Base-by-base conservation (phyloP, 1,140 invertebrate genomes). In the Drosophila rufa region DNA sequence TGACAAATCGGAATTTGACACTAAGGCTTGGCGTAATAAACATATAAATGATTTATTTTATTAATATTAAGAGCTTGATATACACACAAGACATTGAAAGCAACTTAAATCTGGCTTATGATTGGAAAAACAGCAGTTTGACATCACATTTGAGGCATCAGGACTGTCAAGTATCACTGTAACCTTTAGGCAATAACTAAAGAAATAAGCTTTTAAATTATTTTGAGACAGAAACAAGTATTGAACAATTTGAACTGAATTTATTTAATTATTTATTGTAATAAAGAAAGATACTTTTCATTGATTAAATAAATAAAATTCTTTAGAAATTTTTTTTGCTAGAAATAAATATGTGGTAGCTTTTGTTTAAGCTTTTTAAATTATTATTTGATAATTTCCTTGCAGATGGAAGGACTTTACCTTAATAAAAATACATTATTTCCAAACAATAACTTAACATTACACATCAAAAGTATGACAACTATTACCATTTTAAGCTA, bases 1-100 rank as follows among this genome's bases (percentile, higher is more conserved):
- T 30, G 22, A 22, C 64, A 71, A 66, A 71, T 46, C 8, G 30
- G 38, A 30, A 17, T 71, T 27, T 73, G 67, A 71, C 67, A 73
- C 8, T 22, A 25, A 12, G 14, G 6, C 53, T 45, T 38, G 0
- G 27, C 17, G 11, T n/a, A 38, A 17, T 15, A 11, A 51, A 14
- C 27, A 56, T 19, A 38, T 25, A 19, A 25, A 19, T 36, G 9
- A 4, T 36, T 36, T 36, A 36, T 12, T 38, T 55, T 8, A 9
- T 22, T 15, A 3, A 55, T 55, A 11, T 15, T 22, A 6, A 55
- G 22, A 14, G 14, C 33, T 55, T 38, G 3, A 0, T 15, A 22
- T 4, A 5, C 8, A 2, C 14, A 38, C 12, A 55, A 55, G 36
- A 15, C 51, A 38, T 55, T 9, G 2, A 38, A 38, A 36, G 30